Evolutionary conservation across 2,797 vertebrate genomes (phyloP), one percentile per base, ranked within the genome.

Genomic region (Pangasius sanitwongsei): DNA sequence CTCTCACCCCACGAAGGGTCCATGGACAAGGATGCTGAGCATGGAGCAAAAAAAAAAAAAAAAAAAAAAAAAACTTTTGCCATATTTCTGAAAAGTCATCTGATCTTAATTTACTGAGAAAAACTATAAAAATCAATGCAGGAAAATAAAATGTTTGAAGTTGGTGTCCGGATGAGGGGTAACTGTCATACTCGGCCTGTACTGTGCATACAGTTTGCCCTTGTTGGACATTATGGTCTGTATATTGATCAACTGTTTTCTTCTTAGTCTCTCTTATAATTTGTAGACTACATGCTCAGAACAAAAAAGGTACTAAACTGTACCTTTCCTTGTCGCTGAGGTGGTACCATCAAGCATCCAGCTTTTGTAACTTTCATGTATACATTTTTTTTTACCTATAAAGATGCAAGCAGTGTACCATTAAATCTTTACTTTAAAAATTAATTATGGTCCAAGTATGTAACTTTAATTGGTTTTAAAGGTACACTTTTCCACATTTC

Each of bases 1-100:
- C 15, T 95, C 93, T 89, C 88, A 90, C 67, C 83, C 59, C 41
- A 59, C 13, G 74, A 70, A 77, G 55, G 53, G 53, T 86, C 41
- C 65, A 44, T 69, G 41, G 61, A 59, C 59, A 72, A 81, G 77
- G 75, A 86, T 88, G 83, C 74, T 85, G 61, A 85, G 34, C 31
- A 23, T 91, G 90, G 93, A 86, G 37, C 7, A 2, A 37, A 25
- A 18, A 87, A 61, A 75, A 9, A 11, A 4, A 31, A 25, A 16
- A 31, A 67, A 53, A 18, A 48, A 13, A 20, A 34, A 53, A 72
- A 25, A 69, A 37, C 23, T 70, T 70, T n/a, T 12, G 48, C 7
- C 65, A 34, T 34, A 53, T 34, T 37, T 57, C 28, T 12, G 23
- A 53, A 55, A 63, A 83, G 20, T 63, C 37, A n/a, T 0, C 9